phyloP scores from a whole-genome alignment of 1,140 invertebrate genomes.

The Branchinecta lindahli region DNA sequence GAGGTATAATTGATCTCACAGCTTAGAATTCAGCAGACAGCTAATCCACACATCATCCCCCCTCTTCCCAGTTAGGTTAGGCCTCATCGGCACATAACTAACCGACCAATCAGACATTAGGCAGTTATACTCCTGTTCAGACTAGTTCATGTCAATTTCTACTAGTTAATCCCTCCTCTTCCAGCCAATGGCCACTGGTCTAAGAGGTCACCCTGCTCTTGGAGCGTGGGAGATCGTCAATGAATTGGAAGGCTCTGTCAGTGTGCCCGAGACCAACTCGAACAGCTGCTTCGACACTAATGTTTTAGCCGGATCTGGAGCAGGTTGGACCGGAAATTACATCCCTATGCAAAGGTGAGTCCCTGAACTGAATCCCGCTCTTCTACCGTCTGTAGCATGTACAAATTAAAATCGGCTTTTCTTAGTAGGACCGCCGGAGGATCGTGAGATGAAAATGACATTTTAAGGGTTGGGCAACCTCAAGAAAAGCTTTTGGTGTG shows the following conservation, averaged over 20 bases:
- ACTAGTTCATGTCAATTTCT: too few species aligned
- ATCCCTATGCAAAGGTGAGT: conserved; percentile 20
- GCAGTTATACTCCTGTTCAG: too few species aligned
- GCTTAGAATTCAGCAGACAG: too few species aligned
- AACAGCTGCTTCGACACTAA: conserved; percentile 32
- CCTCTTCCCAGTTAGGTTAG: too few species aligned
- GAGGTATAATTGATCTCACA: too few species aligned
- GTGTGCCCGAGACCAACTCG: conserved; percentile 23
- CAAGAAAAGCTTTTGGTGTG: too few species aligned
- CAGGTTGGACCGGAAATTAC: conserved; percentile 19
- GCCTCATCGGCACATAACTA: too few species aligned
- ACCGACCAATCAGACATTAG: too few species aligned
- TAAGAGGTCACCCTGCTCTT: conserved; percentile 30
- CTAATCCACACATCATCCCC: too few species aligned
- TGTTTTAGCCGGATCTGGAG: conserved; percentile 21
- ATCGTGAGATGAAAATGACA: too few species aligned
- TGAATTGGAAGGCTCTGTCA: conserved; percentile 32
- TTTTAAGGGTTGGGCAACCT: too few species aligned
- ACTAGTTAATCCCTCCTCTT: not conserved
- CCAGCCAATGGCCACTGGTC: conserved; percentile 27
- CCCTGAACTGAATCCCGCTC: not conserved
- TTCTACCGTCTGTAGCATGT: conserved; percentile 24
- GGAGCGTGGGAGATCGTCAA: conserved; percentile 34
- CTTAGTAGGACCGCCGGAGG: conserved; percentile 27
- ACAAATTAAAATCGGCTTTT: conserved; percentile 30